Base-by-base conservation (phyloP, 2,888 invertebrate species). In the Helobdella robusta region DNA sequence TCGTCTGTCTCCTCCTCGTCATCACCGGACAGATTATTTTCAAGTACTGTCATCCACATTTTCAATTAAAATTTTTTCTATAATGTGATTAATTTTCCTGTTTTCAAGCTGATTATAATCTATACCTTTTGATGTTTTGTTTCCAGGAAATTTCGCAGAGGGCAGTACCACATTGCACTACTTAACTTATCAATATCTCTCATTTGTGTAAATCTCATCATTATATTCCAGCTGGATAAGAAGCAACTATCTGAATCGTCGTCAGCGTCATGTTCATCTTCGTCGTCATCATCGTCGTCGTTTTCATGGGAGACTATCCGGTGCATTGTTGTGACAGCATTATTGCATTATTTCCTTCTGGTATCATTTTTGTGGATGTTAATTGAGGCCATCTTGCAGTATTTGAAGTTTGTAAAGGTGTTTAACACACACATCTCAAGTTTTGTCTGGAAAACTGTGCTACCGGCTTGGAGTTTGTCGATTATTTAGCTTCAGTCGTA, bases 291-390 rank as follows among this genome's bases (percentile, higher is more conserved):
- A 40, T 36, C 36, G 18, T 59, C 35, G n/a, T 36, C 59, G 15
- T 40, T n/a, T 15, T 28, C 59, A n/a, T 1, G 78, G 11, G 75
- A 78, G 44, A 74, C 79, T 62, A 76, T 76, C 50, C 69, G 80
- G 46, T 87, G 87, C 73, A 81, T 85, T 50, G 71, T 80, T n/a
- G 78, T 85, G 18, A 86, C 86, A 3, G 83, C 84, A 6, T 71
- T 84, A 4, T 76, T 87, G 46, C 87, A 87, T 73, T 87, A 86
- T 75, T 84, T 86, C 25, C 83, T 87, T 40, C 77, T 87, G 58
- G 83, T 85, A 1, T 83, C 85, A 68, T 87, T 87, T 73, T 83
- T 83, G 73, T 87, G 87, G 87, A 87, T 87, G 86, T 76, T 86
- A 25, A 84, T 87, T 65, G 85, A 86, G 65, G 86, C 85, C 1